These are phyloP conservation scores for Carlito syrichta DNA, from an alignment of 2,113 vertebrate genomes.

Conservation along the genomic window DNA sequence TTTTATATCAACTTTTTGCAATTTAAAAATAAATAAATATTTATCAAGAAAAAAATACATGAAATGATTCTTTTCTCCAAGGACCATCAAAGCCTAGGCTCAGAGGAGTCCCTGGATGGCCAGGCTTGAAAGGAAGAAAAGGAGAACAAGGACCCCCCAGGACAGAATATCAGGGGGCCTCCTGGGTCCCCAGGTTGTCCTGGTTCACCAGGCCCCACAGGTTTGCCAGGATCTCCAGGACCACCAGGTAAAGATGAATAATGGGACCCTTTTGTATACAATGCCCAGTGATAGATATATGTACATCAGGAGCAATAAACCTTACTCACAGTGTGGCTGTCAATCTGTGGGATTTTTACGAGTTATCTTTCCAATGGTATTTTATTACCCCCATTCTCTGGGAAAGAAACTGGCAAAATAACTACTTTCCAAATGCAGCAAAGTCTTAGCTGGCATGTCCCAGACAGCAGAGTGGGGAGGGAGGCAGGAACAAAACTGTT, in stretches of 20 bases:
- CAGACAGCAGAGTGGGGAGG: not conserved
- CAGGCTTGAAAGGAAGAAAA: too few species aligned
- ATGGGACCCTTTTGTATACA: accelerated
- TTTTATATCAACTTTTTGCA: not conserved
- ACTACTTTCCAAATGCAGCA: not conserved
- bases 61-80: too few species aligned
- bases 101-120: too few species aligned
- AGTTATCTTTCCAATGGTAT: not conserved
- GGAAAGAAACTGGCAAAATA: not conserved
- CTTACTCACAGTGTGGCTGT: too few species aligned
- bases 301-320: too few species aligned
- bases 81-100: too few species aligned
- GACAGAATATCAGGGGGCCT: constrained; percentile 77
- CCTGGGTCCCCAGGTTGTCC: constrained; percentile 80
- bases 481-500: not conserved
- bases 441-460: not conserved
- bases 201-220: constrained; percentile 82
- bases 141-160: constrained; percentile 85
- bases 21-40: not conserved
- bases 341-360: not conserved
- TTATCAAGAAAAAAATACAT: too few species aligned
- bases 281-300: not conserved
- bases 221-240: constrained; percentile 79
- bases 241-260: constrained; percentile 74
- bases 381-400: not conserved